A percentile compares a stretch with the other conserved stretches of the same genome.
These are phyloP conservation scores for Nasonovia ribisnigri DNA, from an alignment of 2,888 invertebrate species.

Conservation along the genomic window DNA sequence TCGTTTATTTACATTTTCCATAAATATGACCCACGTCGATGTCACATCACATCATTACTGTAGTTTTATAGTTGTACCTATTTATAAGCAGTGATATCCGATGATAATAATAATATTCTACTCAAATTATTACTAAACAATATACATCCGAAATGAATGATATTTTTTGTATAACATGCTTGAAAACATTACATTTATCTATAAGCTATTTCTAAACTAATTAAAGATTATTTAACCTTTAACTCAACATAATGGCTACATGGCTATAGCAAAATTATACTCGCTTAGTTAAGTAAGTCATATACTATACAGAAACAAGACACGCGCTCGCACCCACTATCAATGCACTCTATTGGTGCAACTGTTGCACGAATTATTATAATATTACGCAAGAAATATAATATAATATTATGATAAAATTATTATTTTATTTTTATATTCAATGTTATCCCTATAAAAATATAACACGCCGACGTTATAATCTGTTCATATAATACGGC, in stretches of 20 bases:
- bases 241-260: neutral
- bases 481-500: neutral
- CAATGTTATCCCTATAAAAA: neutral
- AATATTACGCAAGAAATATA: neutral
- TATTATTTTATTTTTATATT: neutral
- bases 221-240: neutral
- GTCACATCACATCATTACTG: neutral
- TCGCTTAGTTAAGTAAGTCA: neutral
- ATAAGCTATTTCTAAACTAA: neutral
- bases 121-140: neutral
- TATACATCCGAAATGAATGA: neutral
- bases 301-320: neutral
- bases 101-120: neutral
- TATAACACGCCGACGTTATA: neutral
- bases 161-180: neutral
- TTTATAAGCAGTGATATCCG: neutral
- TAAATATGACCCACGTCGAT: neutral
- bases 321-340: neutral
- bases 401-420: neutral
- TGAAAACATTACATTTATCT: neutral
- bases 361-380: neutral
- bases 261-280: neutral
- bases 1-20: neutral
- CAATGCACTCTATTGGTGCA: neutral
- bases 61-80: neutral